phyloP scores from a whole-genome alignment of 1,140 invertebrate species.

The Periplaneta americana region DNA sequence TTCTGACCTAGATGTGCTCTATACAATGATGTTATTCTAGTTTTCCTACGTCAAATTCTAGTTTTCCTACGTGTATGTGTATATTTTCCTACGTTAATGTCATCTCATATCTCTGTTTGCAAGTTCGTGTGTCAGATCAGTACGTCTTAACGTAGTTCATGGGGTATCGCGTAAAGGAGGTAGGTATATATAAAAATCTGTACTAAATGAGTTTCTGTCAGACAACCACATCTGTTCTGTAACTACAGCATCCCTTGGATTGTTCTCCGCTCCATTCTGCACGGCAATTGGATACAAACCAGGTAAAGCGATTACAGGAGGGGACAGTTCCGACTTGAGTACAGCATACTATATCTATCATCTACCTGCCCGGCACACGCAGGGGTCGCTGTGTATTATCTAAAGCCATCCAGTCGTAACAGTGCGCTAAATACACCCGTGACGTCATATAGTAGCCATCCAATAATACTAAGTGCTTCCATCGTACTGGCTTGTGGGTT shows the following conservation, averaged over 20 bases:
- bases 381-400: not conserved
- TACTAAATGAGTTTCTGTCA: too few species aligned
- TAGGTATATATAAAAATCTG: too few species aligned
- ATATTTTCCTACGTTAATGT: too few species aligned
- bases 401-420: not conserved
- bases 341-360: not conserved
- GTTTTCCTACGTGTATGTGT: too few species aligned
- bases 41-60: too few species aligned
- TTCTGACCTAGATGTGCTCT: too few species aligned
- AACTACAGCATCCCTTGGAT: not conserved
- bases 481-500: not conserved
- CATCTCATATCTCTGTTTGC: too few species aligned
- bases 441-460: not conserved
- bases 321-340: not conserved
- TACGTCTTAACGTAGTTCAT: too few species aligned
- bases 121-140: too few species aligned
- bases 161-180: too few species aligned
- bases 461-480: not conserved
- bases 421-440: not conserved
- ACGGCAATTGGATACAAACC: not conserved
- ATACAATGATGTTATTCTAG: too few species aligned
- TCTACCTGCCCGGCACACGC: not conserved
- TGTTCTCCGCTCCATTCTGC: not conserved
- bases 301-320: not conserved
- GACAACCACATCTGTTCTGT: not conserved